Base-by-base conservation (phyloP, 1,140 invertebrate species). In the Penaeus japonicus region DNA sequence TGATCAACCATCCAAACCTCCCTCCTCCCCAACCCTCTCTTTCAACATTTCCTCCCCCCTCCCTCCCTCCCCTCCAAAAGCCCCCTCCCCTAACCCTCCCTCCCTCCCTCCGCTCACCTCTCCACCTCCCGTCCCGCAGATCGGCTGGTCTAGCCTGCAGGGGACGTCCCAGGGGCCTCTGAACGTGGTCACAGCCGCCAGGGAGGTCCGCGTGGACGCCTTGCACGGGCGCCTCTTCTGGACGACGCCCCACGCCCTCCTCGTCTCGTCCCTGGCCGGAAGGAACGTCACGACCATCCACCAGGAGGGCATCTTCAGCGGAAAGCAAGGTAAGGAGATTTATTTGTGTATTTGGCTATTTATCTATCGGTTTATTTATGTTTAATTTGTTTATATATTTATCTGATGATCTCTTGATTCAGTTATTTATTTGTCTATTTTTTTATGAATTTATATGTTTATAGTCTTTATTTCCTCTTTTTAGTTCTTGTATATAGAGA, bases 151-250 rank as follows among this genome's bases (percentile, higher is more conserved):
- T 15, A 81, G 57, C 32, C 62, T 92, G 55, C 55, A 87, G 12
- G 85, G 77, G 17, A 22, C 24, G 20, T 78, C 65, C 2, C 89
- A 89, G 12, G 89, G 84, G 10, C 95, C 95, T 10, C 94, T 98
- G 78, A 95, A 95, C 4, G 95, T 97, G 87, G 93, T 96, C 20
- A 96, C 96, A 2, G 94, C 95, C 27, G 96, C 96, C 5, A 95
- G 96, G 91, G 96, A 97, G 91, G 92, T 98, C 24, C 95, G 95
- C 27, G 95, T 98, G 32, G 97, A 99, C 92, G 95, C 97, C 0
- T 90, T 95, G 4, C 94, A 95, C 90, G 97, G 96, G 0, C 95
- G 96, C 90, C 93, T 99, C 27, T 97, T 98, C 91, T 99, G 97
- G 96, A 96, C 96, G 15, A 98, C 97, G 0, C 95, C 95, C 0